Evolutionary conservation across 2,113 vertebrate genomes (phyloP).

Genomic region (Prunella himalayana): DNA sequence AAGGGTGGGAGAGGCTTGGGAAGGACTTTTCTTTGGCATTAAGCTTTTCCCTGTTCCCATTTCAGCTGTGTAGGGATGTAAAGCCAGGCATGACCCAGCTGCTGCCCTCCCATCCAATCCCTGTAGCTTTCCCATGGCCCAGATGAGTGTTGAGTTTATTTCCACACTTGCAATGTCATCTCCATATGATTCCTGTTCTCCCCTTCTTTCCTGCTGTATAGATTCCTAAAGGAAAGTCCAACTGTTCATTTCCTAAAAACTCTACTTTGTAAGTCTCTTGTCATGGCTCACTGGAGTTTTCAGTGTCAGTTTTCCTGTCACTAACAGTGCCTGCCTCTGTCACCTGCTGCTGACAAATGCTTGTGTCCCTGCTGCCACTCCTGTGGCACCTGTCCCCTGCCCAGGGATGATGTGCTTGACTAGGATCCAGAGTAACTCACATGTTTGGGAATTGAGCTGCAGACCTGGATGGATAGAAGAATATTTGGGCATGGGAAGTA

Average conservation of each 20-base stretch:
- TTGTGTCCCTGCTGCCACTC: slow-evolving; percentile 36
- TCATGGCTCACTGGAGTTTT: slow-evolving; percentile 64
- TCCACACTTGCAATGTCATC: slow-evolving; percentile 52
- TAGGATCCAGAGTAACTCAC: background rate
- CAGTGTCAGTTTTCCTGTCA: slow-evolving; percentile 62
- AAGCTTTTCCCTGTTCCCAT: background rate
- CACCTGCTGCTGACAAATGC: slow-evolving; percentile 52
- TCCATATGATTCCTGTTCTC: slow-evolving; percentile 77
- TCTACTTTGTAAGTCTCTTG: slow-evolving; percentile 91
- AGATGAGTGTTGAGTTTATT: slow-evolving; percentile 2
- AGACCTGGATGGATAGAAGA: background rate
- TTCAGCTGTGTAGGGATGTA: background rate
- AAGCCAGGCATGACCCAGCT: background rate
- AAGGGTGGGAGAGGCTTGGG: background rate
- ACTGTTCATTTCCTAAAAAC: slow-evolving; percentile 87
- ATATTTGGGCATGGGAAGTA: slow-evolving; percentile 37
- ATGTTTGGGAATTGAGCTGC: background rate
- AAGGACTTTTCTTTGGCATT: background rate
- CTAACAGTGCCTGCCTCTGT: slow-evolving; percentile 67
- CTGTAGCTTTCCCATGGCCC: background rate
- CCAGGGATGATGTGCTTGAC: background rate
- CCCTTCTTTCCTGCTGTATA: slow-evolving; percentile 83
- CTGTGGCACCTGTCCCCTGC: background rate
- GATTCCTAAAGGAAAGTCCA: slow-evolving; percentile 93
- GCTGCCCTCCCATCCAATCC: background rate